Conservation (phyloP, 2,888 invertebrate species). For the Drosophila mimetica region DNA sequence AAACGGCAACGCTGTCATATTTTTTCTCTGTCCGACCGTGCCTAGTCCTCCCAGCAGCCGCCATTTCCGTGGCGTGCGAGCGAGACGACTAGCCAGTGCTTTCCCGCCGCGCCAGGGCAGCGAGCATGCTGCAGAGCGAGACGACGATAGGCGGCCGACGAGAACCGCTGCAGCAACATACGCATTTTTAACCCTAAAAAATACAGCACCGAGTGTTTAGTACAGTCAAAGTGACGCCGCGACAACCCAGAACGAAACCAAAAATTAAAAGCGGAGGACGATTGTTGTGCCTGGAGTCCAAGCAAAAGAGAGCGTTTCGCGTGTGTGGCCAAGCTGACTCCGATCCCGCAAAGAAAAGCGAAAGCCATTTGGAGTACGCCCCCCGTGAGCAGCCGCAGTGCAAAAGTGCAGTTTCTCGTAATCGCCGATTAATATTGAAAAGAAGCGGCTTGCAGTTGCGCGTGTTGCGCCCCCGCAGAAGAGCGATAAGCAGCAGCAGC, state of each 20-base stretch:
- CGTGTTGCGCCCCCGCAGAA: constrained; percentile 54
- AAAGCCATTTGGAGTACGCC: no score
- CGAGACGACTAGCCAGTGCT: constrained; percentile 16
- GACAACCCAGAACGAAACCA: constrained; percentile 46
- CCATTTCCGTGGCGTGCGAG: constrained; percentile 66
- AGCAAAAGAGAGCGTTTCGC: neutral
- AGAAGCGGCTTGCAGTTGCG: constrained; percentile 52
- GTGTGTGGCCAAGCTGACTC: constrained; percentile 7
- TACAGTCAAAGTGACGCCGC: constrained; percentile 78
- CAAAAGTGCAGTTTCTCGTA: constrained; percentile 28
- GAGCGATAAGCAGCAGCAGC: constrained; percentile 28
- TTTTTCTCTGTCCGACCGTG: constrained; percentile 43
- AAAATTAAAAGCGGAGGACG: constrained; percentile 17
- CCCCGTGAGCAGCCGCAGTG: constrained; percentile 2
- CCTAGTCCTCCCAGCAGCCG: constrained; percentile 42
- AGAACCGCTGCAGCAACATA: constrained; percentile 32
- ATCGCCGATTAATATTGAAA: constrained; percentile 25
- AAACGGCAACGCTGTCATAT: constrained; percentile 17
- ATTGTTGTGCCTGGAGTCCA: constrained; percentile 37
- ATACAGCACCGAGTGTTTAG: constrained; percentile 75
- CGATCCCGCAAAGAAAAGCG: constrained; percentile 5
- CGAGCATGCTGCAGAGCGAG: constrained; percentile 39
- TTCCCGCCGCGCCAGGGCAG: constrained; percentile 26
- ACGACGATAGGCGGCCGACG: constrained; percentile 9
- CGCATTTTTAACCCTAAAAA: constrained; percentile 76